phyloP scores from a whole-genome alignment of 2,888 invertebrate species.

The Meganola albula region DNA sequence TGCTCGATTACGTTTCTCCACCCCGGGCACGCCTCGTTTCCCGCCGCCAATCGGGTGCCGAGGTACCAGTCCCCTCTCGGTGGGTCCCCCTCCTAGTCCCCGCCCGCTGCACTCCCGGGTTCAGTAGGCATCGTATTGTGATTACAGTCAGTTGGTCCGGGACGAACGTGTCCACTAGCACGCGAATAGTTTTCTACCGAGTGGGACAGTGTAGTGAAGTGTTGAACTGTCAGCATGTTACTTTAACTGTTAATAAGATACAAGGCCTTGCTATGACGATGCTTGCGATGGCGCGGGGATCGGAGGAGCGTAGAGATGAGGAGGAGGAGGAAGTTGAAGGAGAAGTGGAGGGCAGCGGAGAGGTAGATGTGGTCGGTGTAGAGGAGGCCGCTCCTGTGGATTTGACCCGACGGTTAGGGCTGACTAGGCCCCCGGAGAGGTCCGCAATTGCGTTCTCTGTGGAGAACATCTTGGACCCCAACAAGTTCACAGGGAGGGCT shows the following conservation, averaged over 20 bases:
- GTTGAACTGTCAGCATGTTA: background rate
- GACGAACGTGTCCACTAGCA: constrained; percentile 33
- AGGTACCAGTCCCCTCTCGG: constrained; percentile 38
- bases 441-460: constrained; percentile 88
- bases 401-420: constrained; percentile 69
- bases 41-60: constrained; percentile 57
- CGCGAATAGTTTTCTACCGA: constrained; percentile 11
- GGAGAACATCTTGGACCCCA: constrained; percentile 93
- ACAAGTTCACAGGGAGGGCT: constrained; percentile 88
- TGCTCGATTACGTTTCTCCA: constrained; percentile 77
- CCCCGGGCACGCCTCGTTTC: constrained; percentile 70
- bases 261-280: constrained; percentile 72
- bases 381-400: constrained; percentile 71
- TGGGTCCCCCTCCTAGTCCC: constrained; percentile 34
- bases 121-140: constrained; percentile 46
- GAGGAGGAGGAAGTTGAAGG: constrained; percentile 49
- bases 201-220: no score
- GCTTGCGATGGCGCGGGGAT: constrained; percentile 73
- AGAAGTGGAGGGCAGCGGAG: constrained; percentile 57
- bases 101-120: constrained; percentile 46
- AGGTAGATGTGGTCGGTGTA: constrained; percentile 70
- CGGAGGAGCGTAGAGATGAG: constrained; percentile 60
- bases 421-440: constrained; percentile 78
- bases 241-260: constrained; percentile 9
- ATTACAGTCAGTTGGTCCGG: constrained; percentile 44